A percentile compares a stretch with the other conserved stretches of the same genome.
Evolutionary conservation across 2,113 vertebrate genomes (phyloP).

Genomic region (Zosterops borbonicus): DNA sequence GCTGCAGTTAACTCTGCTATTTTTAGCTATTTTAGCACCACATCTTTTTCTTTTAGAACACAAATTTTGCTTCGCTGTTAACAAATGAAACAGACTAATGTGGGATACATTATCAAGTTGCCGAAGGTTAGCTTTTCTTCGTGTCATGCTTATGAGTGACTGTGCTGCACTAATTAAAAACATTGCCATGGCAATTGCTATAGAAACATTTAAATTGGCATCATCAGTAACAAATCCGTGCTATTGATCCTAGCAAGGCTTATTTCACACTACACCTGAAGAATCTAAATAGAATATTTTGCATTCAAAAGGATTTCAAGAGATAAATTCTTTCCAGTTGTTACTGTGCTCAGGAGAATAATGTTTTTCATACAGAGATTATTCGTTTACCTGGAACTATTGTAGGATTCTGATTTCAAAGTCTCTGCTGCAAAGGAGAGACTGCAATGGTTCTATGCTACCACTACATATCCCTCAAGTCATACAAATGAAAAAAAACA

Average conservation of each 20-base stretch:
- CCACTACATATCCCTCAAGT: not conserved
- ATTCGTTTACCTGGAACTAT: not conserved
- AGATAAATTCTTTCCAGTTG: not conserved
- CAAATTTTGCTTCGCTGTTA: slow-evolving; percentile 20
- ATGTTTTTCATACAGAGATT: not conserved
- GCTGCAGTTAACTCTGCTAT: not conserved
- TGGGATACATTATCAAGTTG: slow-evolving; percentile 9
- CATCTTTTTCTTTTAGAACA: not conserved
- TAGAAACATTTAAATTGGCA: slow-evolving; percentile 68
- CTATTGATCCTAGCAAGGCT: slow-evolving; percentile 40
- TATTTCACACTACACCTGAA: slow-evolving; percentile 25
- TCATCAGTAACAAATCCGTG: slow-evolving; percentile 55
- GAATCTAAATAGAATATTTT: slow-evolving; percentile 51
- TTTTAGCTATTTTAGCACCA: not conserved
- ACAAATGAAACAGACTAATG: slow-evolving; percentile 29
- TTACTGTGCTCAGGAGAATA: not conserved
- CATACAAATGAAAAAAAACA: not conserved
- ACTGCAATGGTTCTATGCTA: not conserved
- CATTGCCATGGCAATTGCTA: slow-evolving; percentile 69
- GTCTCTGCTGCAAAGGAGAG: not conserved
- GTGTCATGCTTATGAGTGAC: not conserved
- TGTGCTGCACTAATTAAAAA: slow-evolving; percentile 64
- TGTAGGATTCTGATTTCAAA: not conserved
- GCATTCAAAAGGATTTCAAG: not conserved
- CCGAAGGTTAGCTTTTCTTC: slow-evolving; percentile 28